Evolutionary conservation across 64 coral and sea anemone species (phyloP).

Genomic region (Pocillopora damicornis): DNA sequence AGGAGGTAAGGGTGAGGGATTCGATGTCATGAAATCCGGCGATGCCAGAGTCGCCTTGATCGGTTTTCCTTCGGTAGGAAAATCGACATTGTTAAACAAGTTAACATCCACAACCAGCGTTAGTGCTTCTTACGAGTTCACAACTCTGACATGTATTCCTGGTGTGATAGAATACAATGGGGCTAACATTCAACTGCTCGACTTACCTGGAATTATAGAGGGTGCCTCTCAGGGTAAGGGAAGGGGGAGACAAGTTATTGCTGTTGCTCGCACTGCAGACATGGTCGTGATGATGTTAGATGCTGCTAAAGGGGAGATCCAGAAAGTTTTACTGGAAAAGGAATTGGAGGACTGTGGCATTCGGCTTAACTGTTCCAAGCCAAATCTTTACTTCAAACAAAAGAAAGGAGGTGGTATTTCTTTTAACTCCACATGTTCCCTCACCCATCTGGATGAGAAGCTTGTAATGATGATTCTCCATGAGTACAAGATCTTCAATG

Average conservation of each 20-base stretch:
- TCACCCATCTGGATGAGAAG: constrained; percentile 93
- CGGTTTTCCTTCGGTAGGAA: constrained; percentile 95
- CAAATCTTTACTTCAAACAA: constrained; percentile 96
- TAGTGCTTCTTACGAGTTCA: constrained; percentile 94
- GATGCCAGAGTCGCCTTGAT: constrained; percentile 98
- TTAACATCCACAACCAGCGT: constrained; percentile 81
- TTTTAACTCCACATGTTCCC: constrained; percentile 87
- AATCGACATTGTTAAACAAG: constrained; percentile 94
- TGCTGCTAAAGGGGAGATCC: constrained; percentile 82
- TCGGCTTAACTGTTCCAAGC: constrained; percentile 75
- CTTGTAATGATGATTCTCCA: constrained; percentile 87
- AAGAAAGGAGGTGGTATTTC: constrained; percentile 92
- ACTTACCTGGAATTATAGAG: constrained; percentile 95
- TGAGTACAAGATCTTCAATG: constrained; percentile 99
- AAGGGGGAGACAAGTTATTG: constrained; percentile 88
- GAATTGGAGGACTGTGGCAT: constrained; percentile 94
- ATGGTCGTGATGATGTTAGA: constrained; percentile 97
- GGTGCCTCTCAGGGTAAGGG: constrained; percentile 92
- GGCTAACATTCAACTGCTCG: constrained; percentile 94
- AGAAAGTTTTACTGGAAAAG: constrained; percentile 86
- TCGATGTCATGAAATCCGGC: constrained; percentile 99
- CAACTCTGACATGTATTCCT: constrained; percentile 90
- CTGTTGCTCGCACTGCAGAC: constrained; percentile 91
- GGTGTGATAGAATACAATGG: constrained; percentile 90
- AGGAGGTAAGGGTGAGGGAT: constrained; percentile 81